Evolutionary conservation across 1,140 invertebrate species (phyloP).

Genomic region (Temnothorax longispinosus): DNA sequence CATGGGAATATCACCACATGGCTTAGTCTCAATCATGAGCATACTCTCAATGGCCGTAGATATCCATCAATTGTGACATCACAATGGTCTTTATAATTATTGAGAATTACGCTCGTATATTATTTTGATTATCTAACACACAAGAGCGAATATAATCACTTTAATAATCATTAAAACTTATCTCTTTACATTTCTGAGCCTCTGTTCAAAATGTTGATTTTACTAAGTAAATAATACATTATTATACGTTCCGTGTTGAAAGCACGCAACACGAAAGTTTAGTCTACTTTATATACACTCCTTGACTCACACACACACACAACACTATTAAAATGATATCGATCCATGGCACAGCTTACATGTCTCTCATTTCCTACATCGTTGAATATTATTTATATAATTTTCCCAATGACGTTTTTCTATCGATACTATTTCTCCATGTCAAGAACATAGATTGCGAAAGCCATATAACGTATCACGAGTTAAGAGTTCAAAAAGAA

Average conservation of each 20-base stretch:
- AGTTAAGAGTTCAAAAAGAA: constrained; percentile 6
- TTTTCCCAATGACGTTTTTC: background rate
- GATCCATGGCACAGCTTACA: background rate
- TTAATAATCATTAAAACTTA: constrained; percentile 34
- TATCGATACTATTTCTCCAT: background rate
- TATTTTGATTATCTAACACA: constrained; percentile 20
- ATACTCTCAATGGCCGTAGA: background rate
- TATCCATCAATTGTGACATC: constrained; percentile 46
- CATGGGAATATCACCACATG: constrained; percentile 41
- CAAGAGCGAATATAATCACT: background rate
- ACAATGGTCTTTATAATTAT: constrained; percentile 12
- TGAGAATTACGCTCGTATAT: background rate
- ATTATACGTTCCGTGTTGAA: background rate
- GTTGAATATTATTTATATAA: background rate
- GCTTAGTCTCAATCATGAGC: constrained; percentile 31
- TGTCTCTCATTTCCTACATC: background rate
- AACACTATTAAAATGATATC: constrained; percentile 5
- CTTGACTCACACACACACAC: background rate
- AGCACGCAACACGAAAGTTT: background rate
- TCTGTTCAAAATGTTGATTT: background rate
- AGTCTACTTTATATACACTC: background rate
- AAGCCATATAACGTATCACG: background rate
- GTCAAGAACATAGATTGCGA: background rate
- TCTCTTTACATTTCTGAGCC: background rate
- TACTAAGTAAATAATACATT: constrained; percentile 8